Conservation (phyloP, 2,888 invertebrate species). For the Amphipyra tragopoginis region DNA sequence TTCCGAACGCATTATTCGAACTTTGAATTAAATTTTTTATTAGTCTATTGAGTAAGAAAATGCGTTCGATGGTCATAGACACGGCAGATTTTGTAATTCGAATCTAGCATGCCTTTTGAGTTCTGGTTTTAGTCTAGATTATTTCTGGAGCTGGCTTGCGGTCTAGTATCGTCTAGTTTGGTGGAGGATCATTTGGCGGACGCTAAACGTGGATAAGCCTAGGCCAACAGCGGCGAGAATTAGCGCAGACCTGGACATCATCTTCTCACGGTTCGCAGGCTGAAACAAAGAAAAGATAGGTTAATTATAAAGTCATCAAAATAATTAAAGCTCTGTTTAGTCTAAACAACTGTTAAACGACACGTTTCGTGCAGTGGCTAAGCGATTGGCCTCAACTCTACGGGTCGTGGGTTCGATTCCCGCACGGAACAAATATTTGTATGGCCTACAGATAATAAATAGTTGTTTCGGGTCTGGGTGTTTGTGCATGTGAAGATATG, state of each 20-base stretch:
- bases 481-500: too few species aligned
- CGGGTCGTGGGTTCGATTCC: too few species aligned
- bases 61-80: constrained; percentile 37
- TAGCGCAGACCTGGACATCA: constrained; percentile 90
- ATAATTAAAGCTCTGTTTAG: too few species aligned
- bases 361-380: too few species aligned
- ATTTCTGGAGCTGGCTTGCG: constrained; percentile 19
- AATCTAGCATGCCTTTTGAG: constrained; percentile 44
- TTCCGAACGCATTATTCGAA: constrained; percentile 41
- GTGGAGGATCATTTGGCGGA: constrained; percentile 90
- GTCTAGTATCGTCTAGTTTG: constrained; percentile 82
- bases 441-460: too few species aligned
- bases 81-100: constrained; percentile 19
- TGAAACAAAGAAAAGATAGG: constrained; percentile 62
- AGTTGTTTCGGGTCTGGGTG: too few species aligned
- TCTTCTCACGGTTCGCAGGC: constrained; percentile 88
- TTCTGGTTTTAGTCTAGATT: constrained; percentile 32
- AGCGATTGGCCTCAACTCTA: too few species aligned
- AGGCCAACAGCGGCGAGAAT: constrained; percentile 90
- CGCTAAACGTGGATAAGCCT: constrained; percentile 91
- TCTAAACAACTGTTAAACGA: too few species aligned
- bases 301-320: constrained; percentile 14
- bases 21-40: constrained; percentile 23
- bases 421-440: too few species aligned
- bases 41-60: constrained; percentile 37